phyloP scores from a whole-genome alignment of 92 coral and sea anemone species.

The Umimayanthus chanpuru region DNA sequence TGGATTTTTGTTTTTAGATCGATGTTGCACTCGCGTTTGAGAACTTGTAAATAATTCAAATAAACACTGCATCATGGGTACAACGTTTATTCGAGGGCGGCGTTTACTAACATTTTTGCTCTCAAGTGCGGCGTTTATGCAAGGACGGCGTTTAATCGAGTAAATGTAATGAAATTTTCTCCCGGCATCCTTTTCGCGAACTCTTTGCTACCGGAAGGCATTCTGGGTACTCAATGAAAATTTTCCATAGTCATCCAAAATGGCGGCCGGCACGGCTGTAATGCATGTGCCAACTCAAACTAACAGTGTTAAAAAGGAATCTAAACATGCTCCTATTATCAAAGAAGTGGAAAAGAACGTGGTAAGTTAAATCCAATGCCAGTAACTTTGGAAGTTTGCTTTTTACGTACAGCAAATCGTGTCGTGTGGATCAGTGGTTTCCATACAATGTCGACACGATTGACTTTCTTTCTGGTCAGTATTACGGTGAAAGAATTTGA shows the following conservation, averaged over 20 bases:
- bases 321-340: constrained; percentile 68
- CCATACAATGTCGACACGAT: constrained; percentile 36
- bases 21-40: too few species aligned
- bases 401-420: constrained; percentile 8
- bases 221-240: constrained; percentile 60
- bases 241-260: constrained; percentile 94
- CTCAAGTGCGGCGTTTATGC: too few species aligned
- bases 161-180: neutral
- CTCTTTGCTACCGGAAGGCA: constrained; percentile 40
- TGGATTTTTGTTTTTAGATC: too few species aligned
- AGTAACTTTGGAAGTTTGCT: neutral
- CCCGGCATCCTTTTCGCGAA: constrained; percentile 37
- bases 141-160: too few species aligned
- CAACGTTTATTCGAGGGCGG: too few species aligned
- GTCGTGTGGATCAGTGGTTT: constrained; percentile 41
- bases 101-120: too few species aligned
- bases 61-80: too few species aligned
- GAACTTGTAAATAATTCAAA: too few species aligned
- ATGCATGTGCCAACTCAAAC: constrained; percentile 89
- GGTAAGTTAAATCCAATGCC: constrained; percentile 51
- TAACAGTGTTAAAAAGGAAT: constrained; percentile 80
- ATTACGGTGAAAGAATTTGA: constrained; percentile 28
- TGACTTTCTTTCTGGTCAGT: constrained; percentile 35
- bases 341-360: constrained; percentile 75
- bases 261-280: constrained; percentile 99